Conservation (phyloP, 37 sponge, comb jelly and placozoan species). For the Haliclona indistincta region DNA sequence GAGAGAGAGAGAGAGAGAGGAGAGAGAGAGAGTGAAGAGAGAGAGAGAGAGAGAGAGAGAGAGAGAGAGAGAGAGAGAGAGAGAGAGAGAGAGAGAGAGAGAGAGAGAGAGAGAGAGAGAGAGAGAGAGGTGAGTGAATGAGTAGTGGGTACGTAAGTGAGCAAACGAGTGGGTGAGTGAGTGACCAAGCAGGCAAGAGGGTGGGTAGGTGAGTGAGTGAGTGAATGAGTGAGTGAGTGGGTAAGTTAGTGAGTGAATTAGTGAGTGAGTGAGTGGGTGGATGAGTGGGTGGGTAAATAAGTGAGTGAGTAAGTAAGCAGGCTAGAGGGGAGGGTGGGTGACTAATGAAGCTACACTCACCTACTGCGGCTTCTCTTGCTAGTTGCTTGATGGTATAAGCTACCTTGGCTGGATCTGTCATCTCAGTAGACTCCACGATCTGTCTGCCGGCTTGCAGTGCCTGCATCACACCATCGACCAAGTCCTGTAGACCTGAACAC, state of each 20-base stretch:
- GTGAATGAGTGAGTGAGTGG: no score
- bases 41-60: conserved; percentile 1
- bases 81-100: no score
- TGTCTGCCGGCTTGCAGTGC: conserved; percentile 25
- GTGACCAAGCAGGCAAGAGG: no score
- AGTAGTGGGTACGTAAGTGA: no score
- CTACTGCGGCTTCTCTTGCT: conserved; percentile 47
- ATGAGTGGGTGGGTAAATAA: no score
- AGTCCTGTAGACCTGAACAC: conserved; percentile 24
- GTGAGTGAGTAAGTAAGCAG: no score
- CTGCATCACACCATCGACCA: conserved; percentile 46
- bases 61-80: background rate
- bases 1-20: no score
- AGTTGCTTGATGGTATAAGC: conserved; percentile 62
- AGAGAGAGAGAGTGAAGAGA: no score
- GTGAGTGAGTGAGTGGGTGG: no score
- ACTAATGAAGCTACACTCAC: conserved; percentile 21
- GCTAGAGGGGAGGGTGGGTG: background rate
- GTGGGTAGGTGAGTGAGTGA: no score
- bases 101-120: background rate
- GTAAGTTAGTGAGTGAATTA: no score
- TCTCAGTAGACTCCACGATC: conserved; percentile 21
- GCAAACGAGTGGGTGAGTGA: no score
- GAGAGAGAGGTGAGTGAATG: background rate
- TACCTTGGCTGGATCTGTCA: conserved; percentile 58